Evolutionary conservation across 1,140 invertebrate genomes (phyloP).

Genomic region (Metopolophium dirhodum): DNA sequence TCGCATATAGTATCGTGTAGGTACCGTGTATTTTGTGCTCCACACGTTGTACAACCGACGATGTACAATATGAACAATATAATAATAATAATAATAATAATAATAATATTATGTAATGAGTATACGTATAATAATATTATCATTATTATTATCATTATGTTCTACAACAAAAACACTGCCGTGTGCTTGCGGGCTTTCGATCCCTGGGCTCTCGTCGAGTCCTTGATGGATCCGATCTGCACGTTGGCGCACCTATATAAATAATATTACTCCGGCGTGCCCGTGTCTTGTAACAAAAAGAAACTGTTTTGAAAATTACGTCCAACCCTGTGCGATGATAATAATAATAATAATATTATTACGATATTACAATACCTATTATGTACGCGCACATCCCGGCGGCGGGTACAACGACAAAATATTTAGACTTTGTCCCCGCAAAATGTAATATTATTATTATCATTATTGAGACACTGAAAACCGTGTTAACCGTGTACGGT

Average conservation of each 20-base stretch:
- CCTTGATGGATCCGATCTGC: neutral
- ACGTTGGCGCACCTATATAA: no score
- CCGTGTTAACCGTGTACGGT: neutral
- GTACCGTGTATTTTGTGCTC: neutral
- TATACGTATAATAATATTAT: neutral
- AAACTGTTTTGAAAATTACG: neutral
- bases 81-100: neutral
- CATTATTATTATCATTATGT: neutral
- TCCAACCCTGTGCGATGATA: neutral
- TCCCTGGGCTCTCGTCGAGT: constrained; percentile 27
- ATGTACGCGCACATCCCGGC: neutral
- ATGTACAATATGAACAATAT: neutral
- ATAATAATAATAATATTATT: neutral
- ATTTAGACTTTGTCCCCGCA: neutral
- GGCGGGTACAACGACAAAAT: neutral
- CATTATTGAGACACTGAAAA: neutral
- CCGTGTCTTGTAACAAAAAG: neutral
- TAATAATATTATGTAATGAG: neutral
- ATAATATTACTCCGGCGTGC: neutral
- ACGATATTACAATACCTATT: neutral
- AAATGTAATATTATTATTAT: neutral
- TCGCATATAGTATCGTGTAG: neutral
- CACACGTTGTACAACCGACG: neutral
- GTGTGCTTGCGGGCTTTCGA: neutral
- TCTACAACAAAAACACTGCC: neutral